A percentile compares a stretch with the other conserved stretches of the same genome.
Evolutionary conservation across 2,797 vertebrate genomes (phyloP).

Genomic region (Falco rusticolus): DNA sequence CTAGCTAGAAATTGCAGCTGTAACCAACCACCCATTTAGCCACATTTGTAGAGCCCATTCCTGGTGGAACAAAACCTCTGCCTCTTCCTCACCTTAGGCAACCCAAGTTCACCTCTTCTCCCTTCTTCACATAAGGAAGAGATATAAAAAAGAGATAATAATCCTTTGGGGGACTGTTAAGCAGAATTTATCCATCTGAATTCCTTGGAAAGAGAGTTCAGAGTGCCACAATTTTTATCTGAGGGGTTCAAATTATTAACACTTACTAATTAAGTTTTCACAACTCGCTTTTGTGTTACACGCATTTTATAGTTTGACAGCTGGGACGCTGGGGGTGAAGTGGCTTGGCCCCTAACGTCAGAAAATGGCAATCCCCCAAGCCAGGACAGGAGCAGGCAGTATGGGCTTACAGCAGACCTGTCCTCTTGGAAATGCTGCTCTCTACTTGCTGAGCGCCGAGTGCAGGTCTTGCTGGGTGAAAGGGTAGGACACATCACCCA

Average conservation of each 20-base stretch:
- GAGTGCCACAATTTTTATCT: not conserved
- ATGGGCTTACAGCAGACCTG: not conserved
- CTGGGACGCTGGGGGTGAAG: not conserved
- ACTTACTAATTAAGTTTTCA: slow-evolving; percentile 1
- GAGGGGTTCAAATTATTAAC: slow-evolving; percentile 2
- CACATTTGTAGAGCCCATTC: not conserved
- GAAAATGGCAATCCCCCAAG: not conserved
- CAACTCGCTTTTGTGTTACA: not conserved
- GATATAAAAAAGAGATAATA: not conserved
- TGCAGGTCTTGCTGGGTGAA: not conserved
- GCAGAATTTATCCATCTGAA: not conserved
- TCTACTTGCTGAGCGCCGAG: rapidly evolving
- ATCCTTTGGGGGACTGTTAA: not conserved
- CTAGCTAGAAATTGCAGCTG: not conserved
- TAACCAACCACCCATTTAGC: not conserved
- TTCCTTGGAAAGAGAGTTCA: not conserved
- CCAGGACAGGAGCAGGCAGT: not conserved
- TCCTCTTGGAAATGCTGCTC: not conserved
- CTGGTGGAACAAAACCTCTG: not conserved
- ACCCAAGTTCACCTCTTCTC: not conserved
- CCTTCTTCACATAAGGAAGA: not conserved
- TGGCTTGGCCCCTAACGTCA: not conserved
- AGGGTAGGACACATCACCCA: not conserved
- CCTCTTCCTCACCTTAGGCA: not conserved
- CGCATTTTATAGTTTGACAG: not conserved